Percentiles rank a stretch among this genome's conserved stretches.
phyloP scores from a whole-genome alignment of 2,797 vertebrate genomes.

The Tarsius wallacei region DNA sequence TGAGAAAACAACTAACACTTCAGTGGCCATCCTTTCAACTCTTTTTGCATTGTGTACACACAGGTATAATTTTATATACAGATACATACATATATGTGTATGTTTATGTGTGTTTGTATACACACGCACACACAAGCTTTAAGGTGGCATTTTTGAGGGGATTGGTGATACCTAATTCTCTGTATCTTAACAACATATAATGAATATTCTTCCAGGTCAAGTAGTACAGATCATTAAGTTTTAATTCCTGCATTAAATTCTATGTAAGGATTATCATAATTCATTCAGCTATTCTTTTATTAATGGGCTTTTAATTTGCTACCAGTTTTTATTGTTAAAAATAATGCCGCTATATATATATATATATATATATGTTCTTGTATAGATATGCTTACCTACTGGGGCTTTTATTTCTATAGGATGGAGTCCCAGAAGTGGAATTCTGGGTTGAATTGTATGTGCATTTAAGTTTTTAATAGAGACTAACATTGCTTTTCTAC shows the following conservation, averaged over 20 bases:
- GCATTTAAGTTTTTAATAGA: conserved; percentile 66
- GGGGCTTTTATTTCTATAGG: conserved; percentile 61
- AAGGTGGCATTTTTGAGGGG: conserved; percentile 45
- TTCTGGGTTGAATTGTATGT: conserved; percentile 48
- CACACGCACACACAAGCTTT: not conserved
- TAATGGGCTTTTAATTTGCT: conserved; percentile 70
- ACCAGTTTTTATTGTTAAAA: conserved; percentile 71
- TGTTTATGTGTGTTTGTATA: not conserved
- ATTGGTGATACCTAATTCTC: not conserved
- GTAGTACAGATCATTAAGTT: conserved; percentile 71
- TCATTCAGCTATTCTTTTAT: conserved; percentile 69
- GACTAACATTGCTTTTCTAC: conserved; percentile 62
- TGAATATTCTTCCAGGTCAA: conserved; percentile 40
- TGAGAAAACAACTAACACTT: not conserved
- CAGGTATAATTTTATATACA: not conserved
- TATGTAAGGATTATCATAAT: conserved; percentile 47
- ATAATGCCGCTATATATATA: not conserved
- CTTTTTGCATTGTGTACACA: not conserved
- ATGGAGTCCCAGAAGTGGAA: not conserved
- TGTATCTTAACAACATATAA: conserved; percentile 19
- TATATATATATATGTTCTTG: not conserved
- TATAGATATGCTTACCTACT: not conserved
- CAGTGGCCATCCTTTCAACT: not conserved
- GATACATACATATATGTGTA: too few relatives aligned
- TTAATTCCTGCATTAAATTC: conserved; percentile 69